A percentile compares a stretch with the other conserved stretches of the same genome.
Evolutionary conservation across 2,113 vertebrate species (phyloP).

Genomic region (Xyrauchen texanus): DNA sequence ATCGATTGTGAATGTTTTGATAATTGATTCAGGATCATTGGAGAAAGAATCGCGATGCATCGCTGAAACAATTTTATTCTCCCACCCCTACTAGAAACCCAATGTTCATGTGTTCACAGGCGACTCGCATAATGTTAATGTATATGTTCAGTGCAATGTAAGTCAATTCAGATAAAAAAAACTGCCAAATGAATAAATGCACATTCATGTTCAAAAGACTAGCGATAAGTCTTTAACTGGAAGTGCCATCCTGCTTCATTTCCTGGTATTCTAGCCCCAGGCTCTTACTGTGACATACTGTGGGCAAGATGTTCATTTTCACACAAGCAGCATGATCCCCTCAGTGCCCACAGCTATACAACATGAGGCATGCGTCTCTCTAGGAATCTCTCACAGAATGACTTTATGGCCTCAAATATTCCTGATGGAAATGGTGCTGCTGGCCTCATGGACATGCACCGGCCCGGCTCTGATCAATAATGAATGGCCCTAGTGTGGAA

Average conservation of each 20-base stretch:
- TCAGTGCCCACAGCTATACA: conserved; percentile 50
- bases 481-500: conserved; percentile 69
- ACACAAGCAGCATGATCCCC: conserved; percentile 54
- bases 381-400: conserved; percentile 52
- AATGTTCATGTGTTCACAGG: no score
- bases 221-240: conserved; percentile 22
- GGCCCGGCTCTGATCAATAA: conserved; percentile 69
- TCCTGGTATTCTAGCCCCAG: conserved; percentile 25
- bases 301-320: conserved; percentile 61
- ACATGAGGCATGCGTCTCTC: conserved; percentile 47
- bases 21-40: no score
- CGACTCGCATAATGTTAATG: no score
- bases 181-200: background rate
- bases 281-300: conserved; percentile 39
- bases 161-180: background rate
- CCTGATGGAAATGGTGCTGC: conserved; percentile 68
- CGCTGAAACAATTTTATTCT: no score
- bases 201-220: background rate
- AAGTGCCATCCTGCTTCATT: conserved; percentile 11
- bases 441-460: conserved; percentile 39
- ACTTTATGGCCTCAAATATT: conserved; percentile 68
- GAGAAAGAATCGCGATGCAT: no score
- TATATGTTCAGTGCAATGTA: no score
- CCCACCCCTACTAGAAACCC: no score
- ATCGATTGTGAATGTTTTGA: no score